A percentile compares a stretch with the other conserved stretches of the same genome.
These are phyloP conservation scores for Matsumyia berberina DNA, from an alignment of 2,888 invertebrate species.

Conservation along the genomic window DNA sequence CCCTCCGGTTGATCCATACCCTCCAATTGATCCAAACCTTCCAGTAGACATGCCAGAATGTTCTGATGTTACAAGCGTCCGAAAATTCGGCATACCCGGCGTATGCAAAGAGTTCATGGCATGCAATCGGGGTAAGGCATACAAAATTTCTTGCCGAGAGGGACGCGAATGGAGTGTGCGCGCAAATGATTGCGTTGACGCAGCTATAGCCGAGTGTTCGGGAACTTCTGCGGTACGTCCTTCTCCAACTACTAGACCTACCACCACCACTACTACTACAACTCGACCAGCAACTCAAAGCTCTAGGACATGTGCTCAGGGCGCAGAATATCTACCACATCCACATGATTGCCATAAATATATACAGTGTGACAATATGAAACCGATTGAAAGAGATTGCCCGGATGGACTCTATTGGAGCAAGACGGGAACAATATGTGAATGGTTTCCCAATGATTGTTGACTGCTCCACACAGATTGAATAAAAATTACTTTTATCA, in stretches of 20 bases:
- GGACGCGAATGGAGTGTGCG: slow-evolving; percentile 61
- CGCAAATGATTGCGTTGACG: slow-evolving; percentile 40
- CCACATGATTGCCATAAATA: slow-evolving; percentile 70
- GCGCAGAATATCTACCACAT: slow-evolving; percentile 51
- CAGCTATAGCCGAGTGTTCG: slow-evolving; percentile 40
- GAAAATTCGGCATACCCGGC: slow-evolving; percentile 53
- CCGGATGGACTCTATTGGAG: slow-evolving; percentile 75
- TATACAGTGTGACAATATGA: slow-evolving; percentile 72
- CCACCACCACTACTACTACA: background rate
- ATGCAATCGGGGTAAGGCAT: slow-evolving; percentile 38
- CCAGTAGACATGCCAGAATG: slow-evolving; percentile 35
- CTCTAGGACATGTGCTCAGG: slow-evolving; percentile 30
- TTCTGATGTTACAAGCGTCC: slow-evolving; percentile 26
- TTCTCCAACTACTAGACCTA: background rate
- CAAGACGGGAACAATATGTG: slow-evolving; percentile 54
- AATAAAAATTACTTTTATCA: too few relatives aligned
- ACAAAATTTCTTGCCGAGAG: slow-evolving; percentile 36
- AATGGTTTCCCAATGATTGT: slow-evolving; percentile 73
- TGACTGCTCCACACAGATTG: background rate
- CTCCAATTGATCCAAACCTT: slow-evolving; percentile 11
- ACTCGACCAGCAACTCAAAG: background rate
- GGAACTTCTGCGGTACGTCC: background rate
- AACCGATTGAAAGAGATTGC: slow-evolving; percentile 63
- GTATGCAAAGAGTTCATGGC: slow-evolving; percentile 48
- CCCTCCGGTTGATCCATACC: too few relatives aligned